Base-by-base conservation (phyloP, 2,113 vertebrate genomes). In the Procavia capensis region DNA sequence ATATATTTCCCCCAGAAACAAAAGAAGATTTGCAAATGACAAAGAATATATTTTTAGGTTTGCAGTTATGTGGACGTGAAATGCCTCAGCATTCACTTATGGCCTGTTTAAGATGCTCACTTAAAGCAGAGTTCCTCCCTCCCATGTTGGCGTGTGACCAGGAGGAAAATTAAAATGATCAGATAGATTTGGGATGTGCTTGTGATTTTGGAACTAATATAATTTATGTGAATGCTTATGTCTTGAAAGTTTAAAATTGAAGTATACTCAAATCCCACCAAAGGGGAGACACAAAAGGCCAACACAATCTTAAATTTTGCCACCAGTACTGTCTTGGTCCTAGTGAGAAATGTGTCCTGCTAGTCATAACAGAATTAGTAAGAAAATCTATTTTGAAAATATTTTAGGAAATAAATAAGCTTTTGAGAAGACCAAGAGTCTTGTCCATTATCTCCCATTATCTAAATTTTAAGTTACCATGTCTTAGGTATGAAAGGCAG, bases 211-310 rank as follows among this genome's bases (percentile, higher is more conserved):
- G 11, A 94, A 75, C 13, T 74, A 63, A 54, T 34, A 34, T 1
- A 34, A 6, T 20, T 78, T 89, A 80, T 87, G 45, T 85, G 43
- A 76, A 76, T 34, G 34, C 0, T 1, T 84, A 17, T 41, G 27
- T 50, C 17, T 93, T 95, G 25, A 93, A 89, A 72, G 9, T 66
- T 86, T 94, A 43, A 43, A 82, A 82, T 22, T 25, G 11, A 95
- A 76, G 78, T 76, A 78, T 2, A 81, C 24, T 34, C 61, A 13
- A 88, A 78, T 85, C 6, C 6, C 39, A 34, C 22, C 4, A 9
- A 91, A 20, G 3, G 16, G 5, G 3, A 3, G 34, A 3, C 19
- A 14, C 83, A 27, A 80, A 75, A 89, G 31, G 16, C 39, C 31
- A 90, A n/a, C 3, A 68, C 54, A 61, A 31, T 22, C 22, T n/a